Percentiles rank a stretch among this genome's conserved stretches.
These are phyloP conservation scores for Rhodeus uyekii DNA, from an alignment of 2,797 vertebrate genomes.

Conservation along the genomic window DNA sequence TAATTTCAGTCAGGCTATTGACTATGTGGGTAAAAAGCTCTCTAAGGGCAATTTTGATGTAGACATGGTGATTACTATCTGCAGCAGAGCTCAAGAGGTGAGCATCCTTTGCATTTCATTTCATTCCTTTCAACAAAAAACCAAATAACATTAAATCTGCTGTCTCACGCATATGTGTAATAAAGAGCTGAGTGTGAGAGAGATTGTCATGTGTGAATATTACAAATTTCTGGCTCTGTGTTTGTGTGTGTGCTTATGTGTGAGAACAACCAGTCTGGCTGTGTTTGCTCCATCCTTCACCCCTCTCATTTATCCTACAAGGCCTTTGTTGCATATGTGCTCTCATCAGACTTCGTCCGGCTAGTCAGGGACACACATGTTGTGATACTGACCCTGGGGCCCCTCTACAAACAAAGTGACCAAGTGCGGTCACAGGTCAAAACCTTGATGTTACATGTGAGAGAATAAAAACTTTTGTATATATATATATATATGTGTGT, in stretches of 20 bases:
- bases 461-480: not conserved
- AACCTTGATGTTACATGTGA: conserved; percentile 26
- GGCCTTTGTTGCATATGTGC: conserved; percentile 58
- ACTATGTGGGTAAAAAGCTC: conserved; percentile 16
- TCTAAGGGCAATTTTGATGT: conserved; percentile 14
- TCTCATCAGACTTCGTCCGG: conserved; percentile 66
- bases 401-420: conserved; percentile 76
- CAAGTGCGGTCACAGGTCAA: conserved; percentile 76
- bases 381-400: conserved; percentile 73
- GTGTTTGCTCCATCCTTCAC: conserved; percentile 76
- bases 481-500: too few species aligned
- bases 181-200: conserved; percentile 12
- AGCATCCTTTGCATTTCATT: conserved; percentile 18
- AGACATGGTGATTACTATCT: not conserved
- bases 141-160: not conserved
- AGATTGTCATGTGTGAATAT: not conserved
- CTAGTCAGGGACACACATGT: conserved; percentile 79
- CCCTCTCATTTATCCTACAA: conserved; percentile 72
- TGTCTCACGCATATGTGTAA: not conserved
- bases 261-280: conserved; percentile 62
- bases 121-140: conserved; percentile 1
- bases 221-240: not conserved
- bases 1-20: conserved; percentile 31
- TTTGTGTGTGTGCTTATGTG: conserved; percentile 26
- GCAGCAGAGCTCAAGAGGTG: not conserved